Percentiles rank a stretch among this genome's conserved stretches.
Conservation (phyloP, 2,888 invertebrate genomes). For the Teinopalpus imperialis region DNA sequence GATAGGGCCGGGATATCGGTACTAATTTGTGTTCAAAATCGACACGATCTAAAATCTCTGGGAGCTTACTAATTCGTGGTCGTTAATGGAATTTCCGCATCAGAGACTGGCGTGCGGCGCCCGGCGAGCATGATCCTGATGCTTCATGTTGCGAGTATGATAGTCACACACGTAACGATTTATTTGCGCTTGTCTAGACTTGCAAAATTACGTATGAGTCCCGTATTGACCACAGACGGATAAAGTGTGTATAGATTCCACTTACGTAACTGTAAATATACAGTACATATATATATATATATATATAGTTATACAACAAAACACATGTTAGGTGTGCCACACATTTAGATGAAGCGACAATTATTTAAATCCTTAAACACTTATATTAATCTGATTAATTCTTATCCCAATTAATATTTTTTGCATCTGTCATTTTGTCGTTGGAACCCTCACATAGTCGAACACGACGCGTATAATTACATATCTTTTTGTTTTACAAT, state of each 20-base stretch:
- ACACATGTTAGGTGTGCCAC: too few species aligned
- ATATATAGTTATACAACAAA: too few species aligned
- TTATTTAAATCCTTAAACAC: constrained; percentile 31
- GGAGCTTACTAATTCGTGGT: constrained; percentile 55
- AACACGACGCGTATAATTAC: constrained; percentile 50
- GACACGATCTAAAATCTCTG: constrained; percentile 43
- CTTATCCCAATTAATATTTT: constrained; percentile 66
- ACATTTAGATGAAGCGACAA: too few species aligned
- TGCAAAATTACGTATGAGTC: too few species aligned
- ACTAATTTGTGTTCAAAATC: constrained; percentile 47
- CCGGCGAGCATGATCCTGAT: constrained; percentile 19
- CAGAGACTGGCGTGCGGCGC: constrained; percentile 40
- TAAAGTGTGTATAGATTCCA: too few species aligned
- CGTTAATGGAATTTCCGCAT: constrained; percentile 72
- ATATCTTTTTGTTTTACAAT: constrained; percentile 61
- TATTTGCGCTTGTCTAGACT: too few species aligned
- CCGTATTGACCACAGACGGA: neutral
- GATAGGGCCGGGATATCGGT: constrained; percentile 21
- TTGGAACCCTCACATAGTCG: constrained; percentile 48
- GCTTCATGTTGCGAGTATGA: constrained; percentile 9
- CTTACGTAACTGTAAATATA: too few species aligned
- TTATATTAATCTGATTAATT: constrained; percentile 69
- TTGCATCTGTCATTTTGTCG: constrained; percentile 66
- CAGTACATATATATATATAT: too few species aligned
- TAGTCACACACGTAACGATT: too few species aligned